Evolutionary conservation across 2,888 invertebrate species (phyloP).

Genomic region (Tolmerus cingulatus): DNA sequence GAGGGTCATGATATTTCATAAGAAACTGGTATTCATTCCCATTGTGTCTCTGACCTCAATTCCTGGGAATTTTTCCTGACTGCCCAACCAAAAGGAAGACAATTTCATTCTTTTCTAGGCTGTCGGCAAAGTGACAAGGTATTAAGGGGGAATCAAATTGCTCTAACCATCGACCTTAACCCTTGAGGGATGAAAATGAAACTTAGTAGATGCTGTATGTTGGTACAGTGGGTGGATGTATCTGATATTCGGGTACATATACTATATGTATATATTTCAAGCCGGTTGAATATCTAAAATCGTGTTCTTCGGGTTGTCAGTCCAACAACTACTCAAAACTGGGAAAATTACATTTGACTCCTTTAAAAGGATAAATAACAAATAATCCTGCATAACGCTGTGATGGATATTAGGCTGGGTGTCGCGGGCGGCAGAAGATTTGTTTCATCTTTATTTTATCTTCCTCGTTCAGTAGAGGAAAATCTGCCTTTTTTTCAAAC

Average conservation of each 20-base stretch:
- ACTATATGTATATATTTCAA: neutral
- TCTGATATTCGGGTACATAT: too few species aligned
- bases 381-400: neutral
- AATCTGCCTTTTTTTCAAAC: neutral
- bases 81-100: neutral
- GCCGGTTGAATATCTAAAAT: neutral
- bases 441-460: neutral
- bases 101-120: neutral
- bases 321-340: neutral
- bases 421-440: neutral
- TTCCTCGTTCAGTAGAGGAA: neutral
- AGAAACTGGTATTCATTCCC: neutral
- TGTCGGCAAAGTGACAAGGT: neutral
- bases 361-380: neutral
- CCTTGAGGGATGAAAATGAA: neutral
- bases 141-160: neutral
- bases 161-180: neutral
- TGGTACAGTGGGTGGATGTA: neutral
- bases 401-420: neutral
- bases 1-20: neutral
- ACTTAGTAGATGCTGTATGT: neutral
- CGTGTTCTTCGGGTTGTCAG: neutral
- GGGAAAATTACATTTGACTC: neutral
- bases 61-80: neutral
- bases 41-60: neutral